Evolutionary conservation across 2,888 invertebrate genomes (phyloP).

Genomic region (Proisotoma minuta): DNA sequence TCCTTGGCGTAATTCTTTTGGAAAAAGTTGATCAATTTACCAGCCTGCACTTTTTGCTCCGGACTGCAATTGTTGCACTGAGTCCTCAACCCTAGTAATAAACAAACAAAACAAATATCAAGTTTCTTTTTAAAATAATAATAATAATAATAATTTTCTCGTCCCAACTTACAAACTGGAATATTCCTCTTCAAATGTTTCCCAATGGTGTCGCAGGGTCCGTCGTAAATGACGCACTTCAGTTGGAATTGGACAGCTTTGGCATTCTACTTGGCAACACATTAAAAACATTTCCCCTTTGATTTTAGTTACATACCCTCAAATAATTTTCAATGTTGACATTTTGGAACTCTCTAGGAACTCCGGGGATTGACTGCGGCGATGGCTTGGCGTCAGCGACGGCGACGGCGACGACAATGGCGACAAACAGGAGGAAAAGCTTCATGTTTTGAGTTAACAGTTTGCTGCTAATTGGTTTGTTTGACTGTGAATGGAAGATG

Average conservation of each 20-base stretch:
- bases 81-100: slow-evolving; percentile 30
- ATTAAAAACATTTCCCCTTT: neutral
- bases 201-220: slow-evolving; percentile 34
- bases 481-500: no score
- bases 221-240: slow-evolving; percentile 46
- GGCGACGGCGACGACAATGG: neutral
- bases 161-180: no score
- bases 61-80: slow-evolving; percentile 31
- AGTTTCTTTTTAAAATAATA: no score
- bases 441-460: no score
- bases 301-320: slow-evolving; percentile 33
- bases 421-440: slow-evolving; percentile 11
- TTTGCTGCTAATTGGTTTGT: no score
- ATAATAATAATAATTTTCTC: no score
- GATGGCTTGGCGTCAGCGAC: neutral
- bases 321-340: slow-evolving; percentile 47
- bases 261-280: slow-evolving; percentile 32
- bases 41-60: slow-evolving; percentile 28
- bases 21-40: slow-evolving; percentile 30
- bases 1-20: slow-evolving; percentile 32
- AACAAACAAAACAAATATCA: no score
- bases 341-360: slow-evolving; percentile 45
- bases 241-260: slow-evolving; percentile 45
- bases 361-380: neutral
- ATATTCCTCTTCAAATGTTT: slow-evolving; percentile 33